Conservation (phyloP, 2,113 vertebrate species). For the Narcine bancroftii region DNA sequence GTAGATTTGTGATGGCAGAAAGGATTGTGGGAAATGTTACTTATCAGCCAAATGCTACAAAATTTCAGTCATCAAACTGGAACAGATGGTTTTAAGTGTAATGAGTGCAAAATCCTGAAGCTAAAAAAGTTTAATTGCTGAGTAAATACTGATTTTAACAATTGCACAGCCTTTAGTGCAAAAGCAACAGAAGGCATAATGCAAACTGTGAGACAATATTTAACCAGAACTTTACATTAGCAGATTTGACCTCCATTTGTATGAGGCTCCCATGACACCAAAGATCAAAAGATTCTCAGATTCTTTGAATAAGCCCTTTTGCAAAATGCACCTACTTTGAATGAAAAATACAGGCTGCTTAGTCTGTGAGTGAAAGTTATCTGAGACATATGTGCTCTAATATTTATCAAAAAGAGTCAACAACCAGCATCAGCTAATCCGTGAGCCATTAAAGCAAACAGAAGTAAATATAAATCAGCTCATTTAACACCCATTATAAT, state of each 20-base stretch:
- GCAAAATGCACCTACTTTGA: neutral
- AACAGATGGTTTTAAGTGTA: conserved; percentile 92
- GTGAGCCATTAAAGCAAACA: neutral
- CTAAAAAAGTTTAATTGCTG: conserved; percentile 99
- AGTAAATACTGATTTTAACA: conserved; percentile 96
- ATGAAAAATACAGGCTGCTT: neutral
- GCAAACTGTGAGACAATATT: conserved; percentile 95
- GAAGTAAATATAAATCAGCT: neutral
- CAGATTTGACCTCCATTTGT: conserved; percentile 58
- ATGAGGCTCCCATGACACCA: conserved; percentile 54
- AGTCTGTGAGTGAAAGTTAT: conserved; percentile 19
- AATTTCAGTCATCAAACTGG: conserved; percentile 50
- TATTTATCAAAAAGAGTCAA: conserved; percentile 15
- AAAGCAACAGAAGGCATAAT: conserved; percentile 98
- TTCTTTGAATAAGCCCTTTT: conserved; percentile 49
- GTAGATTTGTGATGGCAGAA: neutral
- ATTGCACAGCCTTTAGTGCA: conserved; percentile 75
- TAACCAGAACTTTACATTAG: conserved; percentile 96
- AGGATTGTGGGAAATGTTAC: conserved; percentile 39
- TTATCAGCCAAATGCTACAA: conserved; percentile 56
- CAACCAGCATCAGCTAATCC: neutral
- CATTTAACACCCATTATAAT: neutral
- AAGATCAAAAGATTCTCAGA: conserved; percentile 56
- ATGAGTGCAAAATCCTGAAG: conserved; percentile 96
- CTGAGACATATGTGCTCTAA: neutral